Evolutionary conservation across 2,888 invertebrate species (phyloP), one percentile per base, ranked within the genome.

Genomic region (Ellobium chinense): DNA sequence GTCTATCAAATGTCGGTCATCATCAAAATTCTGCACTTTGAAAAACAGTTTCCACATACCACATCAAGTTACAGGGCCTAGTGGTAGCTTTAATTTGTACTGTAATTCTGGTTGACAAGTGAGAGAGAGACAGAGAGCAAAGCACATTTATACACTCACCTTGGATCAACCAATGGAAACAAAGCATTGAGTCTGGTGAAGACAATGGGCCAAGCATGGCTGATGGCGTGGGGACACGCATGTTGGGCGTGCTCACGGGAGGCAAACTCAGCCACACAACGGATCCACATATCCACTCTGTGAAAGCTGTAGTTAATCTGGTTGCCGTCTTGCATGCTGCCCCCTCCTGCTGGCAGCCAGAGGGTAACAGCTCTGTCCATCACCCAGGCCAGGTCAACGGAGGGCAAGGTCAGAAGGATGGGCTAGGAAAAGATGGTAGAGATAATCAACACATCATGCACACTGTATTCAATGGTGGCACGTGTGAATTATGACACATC

Each of bases 151-250:
- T 60, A 12, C 5, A 54, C 75, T n/a, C 21, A 94, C 94, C 91
- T 93, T 12, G 94, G 99, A 94, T 99, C 99, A 24, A 99, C 96
- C 79, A 98, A 97, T 60, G 96, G 96, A 93, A 97, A 98, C 2
- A 99, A 94, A 0, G 97, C 96, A 88, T 97, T 97, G 76, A 99
- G 95, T 86, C 99, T 95, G 0, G 96, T 96, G 94, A 97, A 98
- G 36, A 98, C 96, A 80, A 98, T 96, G 0, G 99, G 98, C 99
- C 99, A 99, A 2, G 98, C 97, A 90, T 98, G 97, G 63, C 96
- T 95, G 0, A 97, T 95, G 1, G 97, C 97, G 34, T 96, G 95
- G 0, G 97, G 96, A 91, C 98, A 99, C 54, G 95, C 94, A 21
- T 96, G 95, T 29, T 97, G 95, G 70, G 98, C 95, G 80, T 96